Base-by-base conservation (phyloP, 1,140 invertebrate genomes). In the Phthorimaea operculella region DNA sequence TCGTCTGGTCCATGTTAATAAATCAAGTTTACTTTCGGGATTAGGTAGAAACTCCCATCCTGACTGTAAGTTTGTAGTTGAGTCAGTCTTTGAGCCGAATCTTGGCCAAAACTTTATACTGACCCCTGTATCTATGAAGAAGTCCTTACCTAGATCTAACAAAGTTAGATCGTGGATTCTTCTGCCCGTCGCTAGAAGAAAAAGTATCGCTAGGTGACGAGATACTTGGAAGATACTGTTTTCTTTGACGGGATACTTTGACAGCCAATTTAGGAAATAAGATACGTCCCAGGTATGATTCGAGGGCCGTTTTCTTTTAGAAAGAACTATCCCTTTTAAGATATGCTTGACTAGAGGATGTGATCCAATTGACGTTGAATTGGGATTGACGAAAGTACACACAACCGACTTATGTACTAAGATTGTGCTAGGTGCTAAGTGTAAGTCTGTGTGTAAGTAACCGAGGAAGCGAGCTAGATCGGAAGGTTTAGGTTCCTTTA, bases 111-210 rank as follows among this genome's bases (percentile, higher is more conserved):
- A 47, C 17, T 16, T 47, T 16, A 47, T 47, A 47, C 15, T n/a
- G 9, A 14, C 15, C 8, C 17, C 45, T 14, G 12, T 14, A 4
- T 16, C 17, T 47, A 14, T 15, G 16, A 47, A 47, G 45, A 47
- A 47, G 14, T 47, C 45, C 8, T 47, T 18, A 18, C 45, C 15
- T 47, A 47, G 5, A 16, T 47, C 45, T 16, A 47, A 47, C 15
- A 47, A 10, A 14, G 45, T 47, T 47, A 47, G 45, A 47, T 47
- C 45, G 15, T 47, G 36, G 10, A 39, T n/a, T n/a, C 36, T 39
- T 39, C 36, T 39, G 1, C 36, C 36, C n/a, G 36, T 12, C n/a
- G 36, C 2, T 9, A 39, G n/a, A 39, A 39, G 36, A 2, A 39
- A n/a, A 9, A 39, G 36, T n/a, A 39, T 39, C 10, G 10, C n/a